Percentiles rank a stretch among this genome's conserved stretches.
phyloP scores from a whole-genome alignment of 2,113 vertebrate genomes.

The Campylomormyrus tamandua region DNA sequence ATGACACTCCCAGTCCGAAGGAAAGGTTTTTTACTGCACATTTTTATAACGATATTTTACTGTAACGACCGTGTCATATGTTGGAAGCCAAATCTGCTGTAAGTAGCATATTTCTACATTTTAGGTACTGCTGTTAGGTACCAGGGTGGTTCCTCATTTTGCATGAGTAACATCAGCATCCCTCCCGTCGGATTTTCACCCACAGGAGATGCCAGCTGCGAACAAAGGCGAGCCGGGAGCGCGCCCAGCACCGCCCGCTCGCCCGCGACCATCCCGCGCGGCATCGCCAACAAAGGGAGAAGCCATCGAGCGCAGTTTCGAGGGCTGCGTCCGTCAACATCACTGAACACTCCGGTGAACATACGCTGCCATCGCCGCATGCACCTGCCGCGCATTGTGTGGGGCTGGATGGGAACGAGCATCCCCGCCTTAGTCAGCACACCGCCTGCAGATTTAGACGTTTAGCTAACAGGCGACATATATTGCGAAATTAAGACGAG shows the following conservation, averaged over 20 bases:
- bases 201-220: conserved; percentile 23
- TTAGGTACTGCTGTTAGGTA: neutral
- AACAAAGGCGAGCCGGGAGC: conserved; percentile 45
- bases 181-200: conserved; percentile 15
- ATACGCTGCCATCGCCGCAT: neutral
- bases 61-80: neutral
- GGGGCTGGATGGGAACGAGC: neutral
- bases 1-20: neutral
- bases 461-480: neutral
- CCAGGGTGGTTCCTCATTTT: neutral
- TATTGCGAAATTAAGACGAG: neutral
- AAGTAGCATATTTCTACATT: neutral
- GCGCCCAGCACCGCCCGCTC: conserved; percentile 22
- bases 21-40: neutral
- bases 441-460: neutral
- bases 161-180: neutral
- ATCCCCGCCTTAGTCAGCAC: neutral
- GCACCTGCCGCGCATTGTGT: neutral
- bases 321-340: neutral
- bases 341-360: neutral
- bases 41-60: neutral
- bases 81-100: neutral
- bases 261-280: neutral
- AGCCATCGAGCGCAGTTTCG: neutral
- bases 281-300: neutral